phyloP scores from a whole-genome alignment of 2,113 vertebrate species.

The Gopherus flavomarginatus region DNA sequence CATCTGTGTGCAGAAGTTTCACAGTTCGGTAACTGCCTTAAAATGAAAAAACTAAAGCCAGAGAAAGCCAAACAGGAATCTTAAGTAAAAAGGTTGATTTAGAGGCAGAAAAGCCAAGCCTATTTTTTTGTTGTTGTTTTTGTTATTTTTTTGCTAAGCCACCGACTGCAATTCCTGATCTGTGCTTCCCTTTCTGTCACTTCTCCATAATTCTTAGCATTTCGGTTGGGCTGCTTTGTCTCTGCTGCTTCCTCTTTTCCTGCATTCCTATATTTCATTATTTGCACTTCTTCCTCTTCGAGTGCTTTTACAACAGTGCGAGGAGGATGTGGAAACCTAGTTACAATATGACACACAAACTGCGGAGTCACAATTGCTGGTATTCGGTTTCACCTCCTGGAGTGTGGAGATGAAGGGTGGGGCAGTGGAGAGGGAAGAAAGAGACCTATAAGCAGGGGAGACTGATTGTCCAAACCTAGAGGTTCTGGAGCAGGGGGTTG shows the following conservation, averaged over 20 bases:
- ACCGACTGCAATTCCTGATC: slow-evolving; percentile 85
- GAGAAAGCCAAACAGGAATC: neutral
- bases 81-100: neutral
- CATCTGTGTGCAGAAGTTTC: neutral
- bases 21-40: neutral
- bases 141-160: slow-evolving; percentile 29
- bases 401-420: neutral
- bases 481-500: neutral
- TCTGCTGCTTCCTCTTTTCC: slow-evolving; percentile 93
- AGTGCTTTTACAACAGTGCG: slow-evolving; percentile 78
- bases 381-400: slow-evolving; percentile 50
- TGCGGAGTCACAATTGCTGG: slow-evolving; percentile 73
- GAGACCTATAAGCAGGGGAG: neutral
- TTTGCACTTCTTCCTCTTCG: slow-evolving; percentile 94
- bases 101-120: neutral
- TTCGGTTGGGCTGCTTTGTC: slow-evolving; percentile 88
- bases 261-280: slow-evolving; percentile 96
- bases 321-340: slow-evolving; percentile 91
- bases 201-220: slow-evolving; percentile 95
- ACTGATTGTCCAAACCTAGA: slow-evolving; percentile 1
- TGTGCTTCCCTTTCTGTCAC: slow-evolving; percentile 96
- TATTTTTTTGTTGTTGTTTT: neutral
- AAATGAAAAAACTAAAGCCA: neutral
- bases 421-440: neutral
- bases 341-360: slow-evolving; percentile 84